These are phyloP conservation scores for Tachina lurida DNA, from an alignment of 2,888 invertebrate species.

Conservation along the genomic window DNA sequence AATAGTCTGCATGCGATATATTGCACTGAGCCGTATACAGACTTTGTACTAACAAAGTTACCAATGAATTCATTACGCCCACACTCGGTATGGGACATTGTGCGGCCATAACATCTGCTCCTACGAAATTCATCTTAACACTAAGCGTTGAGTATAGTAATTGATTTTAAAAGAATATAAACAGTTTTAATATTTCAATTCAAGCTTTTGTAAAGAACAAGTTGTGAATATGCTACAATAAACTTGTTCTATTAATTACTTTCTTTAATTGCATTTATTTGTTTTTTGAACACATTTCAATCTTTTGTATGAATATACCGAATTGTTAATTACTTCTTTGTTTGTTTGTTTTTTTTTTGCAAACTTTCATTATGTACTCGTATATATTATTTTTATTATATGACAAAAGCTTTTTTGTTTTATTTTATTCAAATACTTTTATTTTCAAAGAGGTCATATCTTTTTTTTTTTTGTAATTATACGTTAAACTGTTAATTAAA, in stretches of 20 bases:
- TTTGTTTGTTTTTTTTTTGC: too few species aligned
- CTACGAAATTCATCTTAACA: constrained; percentile 82
- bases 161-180: neutral
- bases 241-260: neutral
- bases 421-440: too few species aligned
- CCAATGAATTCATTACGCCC: constrained; percentile 81
- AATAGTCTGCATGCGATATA: constrained; percentile 83
- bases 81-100: constrained; percentile 74
- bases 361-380: too few species aligned
- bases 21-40: constrained; percentile 86
- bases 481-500: too few species aligned
- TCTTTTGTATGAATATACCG: neutral
- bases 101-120: neutral
- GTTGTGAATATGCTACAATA: neutral
- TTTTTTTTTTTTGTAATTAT: too few species aligned
- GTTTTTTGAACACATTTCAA: neutral
- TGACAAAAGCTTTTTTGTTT: too few species aligned
- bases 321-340: neutral
- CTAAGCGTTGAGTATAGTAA: neutral
- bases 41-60: constrained; percentile 84
- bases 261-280: neutral
- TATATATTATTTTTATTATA: too few species aligned
- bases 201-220: neutral
- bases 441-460: too few species aligned
- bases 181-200: neutral